Base-by-base conservation (phyloP, 2,888 invertebrate genomes). In the Zygaena filipendulae region DNA sequence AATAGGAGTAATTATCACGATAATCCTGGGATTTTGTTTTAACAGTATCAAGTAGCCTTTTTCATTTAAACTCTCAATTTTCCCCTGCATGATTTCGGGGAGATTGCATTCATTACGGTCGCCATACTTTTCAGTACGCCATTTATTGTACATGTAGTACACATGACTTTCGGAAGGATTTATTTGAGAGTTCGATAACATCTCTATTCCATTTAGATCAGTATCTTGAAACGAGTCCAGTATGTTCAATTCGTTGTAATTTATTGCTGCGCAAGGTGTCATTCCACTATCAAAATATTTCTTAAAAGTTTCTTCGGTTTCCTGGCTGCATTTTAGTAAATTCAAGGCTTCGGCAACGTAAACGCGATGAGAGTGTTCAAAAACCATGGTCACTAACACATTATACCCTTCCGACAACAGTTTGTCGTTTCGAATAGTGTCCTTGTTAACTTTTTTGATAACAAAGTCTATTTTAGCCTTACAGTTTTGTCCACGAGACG, bases 1-100 rank as follows among this genome's bases (percentile, higher is more conserved):
- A 14, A 36, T 33, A 24, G 33, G 30, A 18, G 27, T 30, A 23
- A 35, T 32, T 23, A 30, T 23, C n/a, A n/a, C n/a, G n/a, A n/a
- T 11, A 30, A 25, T 25, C 21, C 22, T 22, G 19, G 25, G 27
- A 30, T 24, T 19, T 30, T 24, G 10, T 18, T 22, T 27, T 13
- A 24, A 27, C 24, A 27, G 14, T 29, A 25, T 21, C 18, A 12
- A 11, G 12, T n/a, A n/a, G n/a, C n/a, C n/a, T n/a, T n/a, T n/a
- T n/a, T n/a, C 11, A 14, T 16, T 24, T 24, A 32, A 16, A 10
- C 27, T 21, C 20, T 25, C 11, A 11, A 13, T 20, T n/a, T 8
- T 23, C 6, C 10, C 13, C 19, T 11, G n/a, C 16, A 23, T 13
- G 11, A 19, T 13, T 23, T 4, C 11, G 8, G 21, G 20, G 21